Percentiles rank a stretch among this genome's conserved stretches.
These are phyloP conservation scores for Orthosia gothica DNA, from an alignment of 2,888 invertebrate species.

Conservation along the genomic window DNA sequence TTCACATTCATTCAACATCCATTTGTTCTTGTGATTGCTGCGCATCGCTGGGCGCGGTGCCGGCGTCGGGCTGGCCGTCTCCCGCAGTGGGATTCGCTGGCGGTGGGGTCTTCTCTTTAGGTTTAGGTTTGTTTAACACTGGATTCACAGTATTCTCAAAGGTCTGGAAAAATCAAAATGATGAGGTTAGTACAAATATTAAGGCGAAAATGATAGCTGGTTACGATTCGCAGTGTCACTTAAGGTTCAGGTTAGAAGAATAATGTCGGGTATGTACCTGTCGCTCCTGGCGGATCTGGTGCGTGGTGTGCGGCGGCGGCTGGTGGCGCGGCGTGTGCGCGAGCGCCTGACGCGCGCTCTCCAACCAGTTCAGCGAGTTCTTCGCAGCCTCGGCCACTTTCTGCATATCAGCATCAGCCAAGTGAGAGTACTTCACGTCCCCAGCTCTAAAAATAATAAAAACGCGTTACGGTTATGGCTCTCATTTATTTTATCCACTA, in stretches of 20 bases:
- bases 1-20: slow-evolving; percentile 87
- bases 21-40: slow-evolving; percentile 82
- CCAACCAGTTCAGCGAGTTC: slow-evolving; percentile 96
- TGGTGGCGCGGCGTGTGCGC: slow-evolving; percentile 93
- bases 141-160: slow-evolving; percentile 92
- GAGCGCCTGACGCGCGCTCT: slow-evolving; percentile 93
- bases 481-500: not conserved
- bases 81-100: slow-evolving; percentile 80
- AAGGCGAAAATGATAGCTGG: not conserved
- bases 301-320: slow-evolving; percentile 94
- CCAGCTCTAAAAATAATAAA: slow-evolving; percentile 86
- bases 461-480: not conserved
- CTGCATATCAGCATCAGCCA: slow-evolving; percentile 95
- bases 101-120: slow-evolving; percentile 93
- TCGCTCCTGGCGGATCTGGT: slow-evolving; percentile 95
- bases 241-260: not conserved
- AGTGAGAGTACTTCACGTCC: slow-evolving; percentile 95
- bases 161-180: slow-evolving; percentile 85
- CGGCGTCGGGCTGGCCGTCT: slow-evolving; percentile 76
- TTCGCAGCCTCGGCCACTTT: slow-evolving; percentile 94
- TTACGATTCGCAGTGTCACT: not conserved
- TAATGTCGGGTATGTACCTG: slow-evolving; percentile 88
- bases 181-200: slow-evolving; percentile 6
- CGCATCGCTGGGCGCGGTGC: slow-evolving; percentile 64
- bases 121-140: slow-evolving; percentile 97